A percentile compares a stretch with the other conserved stretches of the same genome.
These are phyloP conservation scores for Latrodectus geometricus DNA, from an alignment of 1,140 invertebrate genomes.

Conservation along the genomic window DNA sequence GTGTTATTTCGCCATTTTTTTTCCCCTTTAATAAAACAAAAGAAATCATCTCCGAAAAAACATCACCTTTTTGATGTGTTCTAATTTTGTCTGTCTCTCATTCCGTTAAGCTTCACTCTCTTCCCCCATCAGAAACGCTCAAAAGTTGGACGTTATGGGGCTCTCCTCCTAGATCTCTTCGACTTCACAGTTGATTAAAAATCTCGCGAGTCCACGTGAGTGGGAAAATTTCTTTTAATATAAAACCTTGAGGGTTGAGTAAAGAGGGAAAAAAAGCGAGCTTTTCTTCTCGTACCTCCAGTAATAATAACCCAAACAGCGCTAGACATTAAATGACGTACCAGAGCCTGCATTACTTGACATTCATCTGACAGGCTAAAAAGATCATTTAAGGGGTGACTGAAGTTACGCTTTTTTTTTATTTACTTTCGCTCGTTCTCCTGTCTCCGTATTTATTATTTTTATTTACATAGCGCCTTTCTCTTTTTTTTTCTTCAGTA, in stretches of 20 bases:
- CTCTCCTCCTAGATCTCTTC: background rate
- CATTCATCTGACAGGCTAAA: conserved; percentile 61
- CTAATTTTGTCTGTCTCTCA: conserved; percentile 42
- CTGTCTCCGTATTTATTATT: conserved; percentile 44
- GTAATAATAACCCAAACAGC: conserved; percentile 57
- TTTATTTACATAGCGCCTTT: conserved; percentile 52
- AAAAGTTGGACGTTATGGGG: conserved; percentile 42
- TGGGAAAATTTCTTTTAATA: conserved; percentile 54
- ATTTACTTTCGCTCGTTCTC: background rate
- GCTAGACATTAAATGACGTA: conserved; percentile 54
- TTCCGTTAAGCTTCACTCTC: background rate
- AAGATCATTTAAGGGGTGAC: conserved; percentile 48
- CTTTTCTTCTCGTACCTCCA: conserved; percentile 20
- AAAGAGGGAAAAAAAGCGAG: conserved; percentile 5
- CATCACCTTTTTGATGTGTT: conserved; percentile 47
- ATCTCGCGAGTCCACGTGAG: conserved; percentile 8
- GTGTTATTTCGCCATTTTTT: no score
- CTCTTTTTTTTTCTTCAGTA: background rate
- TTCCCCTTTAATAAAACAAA: background rate
- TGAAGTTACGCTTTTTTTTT: conserved; percentile 3
- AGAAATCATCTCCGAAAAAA: background rate
- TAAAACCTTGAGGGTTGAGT: conserved; percentile 19
- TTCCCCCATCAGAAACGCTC: conserved; percentile 16
- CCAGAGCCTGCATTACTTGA: conserved; percentile 21
- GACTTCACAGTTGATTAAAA: conserved; percentile 60